Evolutionary conservation across 2,888 invertebrate genomes (phyloP), one percentile per base, ranked within the genome.

Genomic region (Tuta absoluta): DNA sequence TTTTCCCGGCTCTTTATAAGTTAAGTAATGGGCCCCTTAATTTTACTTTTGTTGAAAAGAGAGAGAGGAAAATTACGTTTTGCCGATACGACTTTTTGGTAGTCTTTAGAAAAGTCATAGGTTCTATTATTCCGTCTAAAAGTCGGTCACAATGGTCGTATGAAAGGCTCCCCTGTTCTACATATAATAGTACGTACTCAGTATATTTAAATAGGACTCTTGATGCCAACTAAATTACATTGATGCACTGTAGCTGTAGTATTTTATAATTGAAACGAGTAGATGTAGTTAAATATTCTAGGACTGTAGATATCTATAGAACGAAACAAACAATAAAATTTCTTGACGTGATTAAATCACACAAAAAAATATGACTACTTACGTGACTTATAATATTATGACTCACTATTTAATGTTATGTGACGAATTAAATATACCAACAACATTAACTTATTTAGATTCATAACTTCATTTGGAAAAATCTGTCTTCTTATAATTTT

Each of bases 231-330:
- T 69, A 72, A 71, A 75, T 21, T 49, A 49, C 49, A 23, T 21
- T 75, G 69, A 76, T 73, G 75, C 80, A 79, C 77, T 67, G 75
- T 79, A 80, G 77, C 74, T 69, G 65, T 74, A 75, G 73, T 72
- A 63, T 79, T 78, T 80, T 81, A 72, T 79, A 83, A 72, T 76
- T 78, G 82, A 81, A 79, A 77, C 73, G 69, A 74, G 74, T 66
- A 48, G 62, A 72, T 77, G 77, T 77, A 78, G 75, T 80, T 77
- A 69, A 67, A 74, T 65, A 65, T 72, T 72, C 66, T 69, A 70
- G 66, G 19, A 19, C 12, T 3, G 21, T 21, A 49, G 45, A 45
- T 2, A 45, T n/a, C n/a, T n/a, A 45, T n/a, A 45, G 49, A 21
- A 49, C n/a, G 49, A 59, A 71, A 68, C 63, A 64, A 65, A 64